Percentiles rank a stretch among this genome's conserved stretches.
Evolutionary conservation across 1,140 invertebrate species (phyloP).

Genomic region (Macrobrachium nipponense): DNA sequence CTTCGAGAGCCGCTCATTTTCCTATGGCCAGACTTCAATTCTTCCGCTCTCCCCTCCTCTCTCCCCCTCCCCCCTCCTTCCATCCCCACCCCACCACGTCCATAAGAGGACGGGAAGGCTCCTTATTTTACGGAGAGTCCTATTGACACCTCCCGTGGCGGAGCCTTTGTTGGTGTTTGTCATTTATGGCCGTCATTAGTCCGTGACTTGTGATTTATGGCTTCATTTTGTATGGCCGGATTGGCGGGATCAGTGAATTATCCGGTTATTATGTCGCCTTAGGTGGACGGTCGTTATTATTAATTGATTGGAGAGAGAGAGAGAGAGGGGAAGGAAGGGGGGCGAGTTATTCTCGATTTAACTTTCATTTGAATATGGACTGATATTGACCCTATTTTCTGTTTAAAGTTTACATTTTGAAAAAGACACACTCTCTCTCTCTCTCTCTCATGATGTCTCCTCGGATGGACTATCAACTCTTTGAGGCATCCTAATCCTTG

Average conservation of each 20-base stretch:
- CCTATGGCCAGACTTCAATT: background rate
- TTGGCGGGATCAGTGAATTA: background rate
- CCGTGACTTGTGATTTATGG: conserved; percentile 31
- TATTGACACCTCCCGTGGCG: conserved; percentile 29
- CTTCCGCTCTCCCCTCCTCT: background rate
- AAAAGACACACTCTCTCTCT: too few species aligned
- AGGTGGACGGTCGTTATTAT: conserved; percentile 4
- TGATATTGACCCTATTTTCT: too few species aligned
- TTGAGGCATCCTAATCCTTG: too few species aligned
- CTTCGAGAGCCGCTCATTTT: background rate
- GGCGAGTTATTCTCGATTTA: too few species aligned
- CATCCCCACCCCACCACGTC: background rate
- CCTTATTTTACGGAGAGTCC: conserved; percentile 22
- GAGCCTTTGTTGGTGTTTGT: conserved; percentile 37
- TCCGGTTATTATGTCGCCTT: conserved; percentile 3
- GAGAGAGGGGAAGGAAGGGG: too few species aligned
- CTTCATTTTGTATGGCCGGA: background rate
- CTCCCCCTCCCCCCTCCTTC: too few species aligned
- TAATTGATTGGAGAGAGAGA: conserved; percentile 5
- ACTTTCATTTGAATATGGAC: too few species aligned
- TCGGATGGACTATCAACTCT: too few species aligned
- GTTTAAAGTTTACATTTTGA: too few species aligned
- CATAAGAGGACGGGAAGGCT: background rate
- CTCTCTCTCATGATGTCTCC: too few species aligned
- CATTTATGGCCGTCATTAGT: conserved; percentile 31